Percentiles rank a stretch among this genome's conserved stretches.
Evolutionary conservation across 2,797 vertebrate species (phyloP).

Genomic region (Ispidina lecontei): DNA sequence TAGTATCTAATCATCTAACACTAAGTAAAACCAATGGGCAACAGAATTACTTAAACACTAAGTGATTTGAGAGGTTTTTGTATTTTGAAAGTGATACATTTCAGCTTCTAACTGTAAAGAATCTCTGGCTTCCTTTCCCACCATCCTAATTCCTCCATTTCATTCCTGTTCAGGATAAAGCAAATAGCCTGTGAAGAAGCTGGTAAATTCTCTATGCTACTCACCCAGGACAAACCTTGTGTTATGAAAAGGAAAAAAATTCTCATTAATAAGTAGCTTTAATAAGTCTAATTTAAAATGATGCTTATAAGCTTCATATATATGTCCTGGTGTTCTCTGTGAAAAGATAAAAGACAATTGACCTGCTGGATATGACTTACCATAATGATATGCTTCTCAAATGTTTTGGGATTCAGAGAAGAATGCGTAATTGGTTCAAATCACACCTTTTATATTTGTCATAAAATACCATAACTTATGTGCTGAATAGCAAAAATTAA

Average conservation of each 20-base stretch:
- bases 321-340: not conserved
- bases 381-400: conserved; percentile 2
- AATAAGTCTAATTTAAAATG: not conserved
- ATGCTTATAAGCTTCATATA: not conserved
- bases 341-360: not conserved
- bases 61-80: not conserved
- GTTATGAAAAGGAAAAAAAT: not conserved
- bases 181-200: not conserved
- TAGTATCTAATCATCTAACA: not conserved
- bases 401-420: not conserved
- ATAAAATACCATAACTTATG: conserved; percentile 19
- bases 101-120: not conserved
- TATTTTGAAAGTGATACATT: not conserved
- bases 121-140: not conserved
- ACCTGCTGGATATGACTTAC: not conserved
- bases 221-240: not conserved
- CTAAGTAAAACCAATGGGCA: not conserved
- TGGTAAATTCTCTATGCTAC: not conserved
- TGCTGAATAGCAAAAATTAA: conserved; percentile 37
- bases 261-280: not conserved
- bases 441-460: conserved; percentile 1
- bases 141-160: not conserved
- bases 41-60: not conserved
- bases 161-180: not conserved
- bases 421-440: conserved; percentile 28